phyloP scores from a whole-genome alignment of 2,888 invertebrate genomes.

The Frankliniella intonsa region DNA sequence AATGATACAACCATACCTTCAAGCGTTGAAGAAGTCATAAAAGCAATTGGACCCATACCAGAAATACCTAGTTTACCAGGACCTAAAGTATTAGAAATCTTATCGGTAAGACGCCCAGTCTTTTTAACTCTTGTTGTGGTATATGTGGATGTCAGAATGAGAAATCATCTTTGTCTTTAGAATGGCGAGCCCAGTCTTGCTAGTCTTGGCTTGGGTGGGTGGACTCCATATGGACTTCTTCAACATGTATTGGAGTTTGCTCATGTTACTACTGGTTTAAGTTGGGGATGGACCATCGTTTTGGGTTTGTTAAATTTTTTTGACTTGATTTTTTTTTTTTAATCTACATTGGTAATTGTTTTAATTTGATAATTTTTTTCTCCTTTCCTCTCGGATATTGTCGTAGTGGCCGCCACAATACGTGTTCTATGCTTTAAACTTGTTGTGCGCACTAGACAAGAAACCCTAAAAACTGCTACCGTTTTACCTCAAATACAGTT shows the following conservation, averaged over 20 bases:
- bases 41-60: background rate
- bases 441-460: conserved; percentile 75
- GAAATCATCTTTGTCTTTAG: background rate
- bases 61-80: background rate
- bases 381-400: conserved; percentile 30
- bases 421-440: conserved; percentile 77
- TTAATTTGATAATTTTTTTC: background rate
- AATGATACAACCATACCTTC: background rate
- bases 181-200: conserved; percentile 71
- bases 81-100: background rate
- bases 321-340: background rate
- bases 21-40: background rate
- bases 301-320: conserved; percentile 51
- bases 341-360: background rate
- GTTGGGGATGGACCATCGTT: conserved; percentile 90
- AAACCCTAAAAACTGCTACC: conserved; percentile 75
- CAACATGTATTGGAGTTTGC: conserved; percentile 76
- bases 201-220: conserved; percentile 78
- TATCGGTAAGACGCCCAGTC: background rate
- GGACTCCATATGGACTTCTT: conserved; percentile 75
- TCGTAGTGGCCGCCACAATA: conserved; percentile 68
- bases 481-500: conserved; percentile 79
- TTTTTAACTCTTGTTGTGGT: too few relatives aligned
- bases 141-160: too few relatives aligned
- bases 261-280: conserved; percentile 74